Conservation (phyloP, 2,888 invertebrate species). For the Drosophila neonasuta region DNA sequence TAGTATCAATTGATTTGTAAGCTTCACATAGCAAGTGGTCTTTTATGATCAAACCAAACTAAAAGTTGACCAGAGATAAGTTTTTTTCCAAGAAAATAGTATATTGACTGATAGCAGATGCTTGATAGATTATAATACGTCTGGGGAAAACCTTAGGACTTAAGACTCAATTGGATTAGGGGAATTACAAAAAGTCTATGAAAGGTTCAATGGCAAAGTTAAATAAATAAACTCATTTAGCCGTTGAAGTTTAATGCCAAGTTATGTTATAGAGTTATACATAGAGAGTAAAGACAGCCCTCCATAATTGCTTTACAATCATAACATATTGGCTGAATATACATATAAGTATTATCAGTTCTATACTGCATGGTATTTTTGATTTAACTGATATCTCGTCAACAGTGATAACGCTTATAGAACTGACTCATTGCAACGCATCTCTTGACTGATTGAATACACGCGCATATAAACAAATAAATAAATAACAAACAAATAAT, state of each 20-base stretch:
- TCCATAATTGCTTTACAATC: slow-evolving; percentile 5
- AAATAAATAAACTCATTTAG: background rate
- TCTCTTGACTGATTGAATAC: slow-evolving; percentile 5
- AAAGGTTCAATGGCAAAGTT: background rate
- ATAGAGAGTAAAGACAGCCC: background rate
- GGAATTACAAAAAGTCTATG: background rate
- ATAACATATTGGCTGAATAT: background rate
- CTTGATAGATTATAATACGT: background rate
- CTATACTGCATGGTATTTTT: slow-evolving; percentile 1
- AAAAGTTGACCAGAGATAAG: slow-evolving; percentile 2
- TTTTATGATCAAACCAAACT: slow-evolving; percentile 1
- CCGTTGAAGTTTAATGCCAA: background rate
- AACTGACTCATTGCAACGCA: slow-evolving; percentile 29
- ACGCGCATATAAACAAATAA: slow-evolving; percentile 1
- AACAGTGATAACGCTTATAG: slow-evolving; percentile 22
- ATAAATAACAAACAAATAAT: background rate
- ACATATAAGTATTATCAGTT: slow-evolving; percentile 20
- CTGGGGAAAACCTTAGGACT: background rate
- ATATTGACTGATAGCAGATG: slow-evolving; percentile 1
- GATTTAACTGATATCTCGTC: slow-evolving; percentile 28
- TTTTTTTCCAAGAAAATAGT: background rate
- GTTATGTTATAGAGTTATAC: background rate
- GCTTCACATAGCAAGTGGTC: background rate
- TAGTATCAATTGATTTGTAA: background rate
- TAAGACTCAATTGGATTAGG: background rate